Evolutionary conservation across 2,888 invertebrate species (phyloP).

Genomic region (Lasioglossum villosulum): DNA sequence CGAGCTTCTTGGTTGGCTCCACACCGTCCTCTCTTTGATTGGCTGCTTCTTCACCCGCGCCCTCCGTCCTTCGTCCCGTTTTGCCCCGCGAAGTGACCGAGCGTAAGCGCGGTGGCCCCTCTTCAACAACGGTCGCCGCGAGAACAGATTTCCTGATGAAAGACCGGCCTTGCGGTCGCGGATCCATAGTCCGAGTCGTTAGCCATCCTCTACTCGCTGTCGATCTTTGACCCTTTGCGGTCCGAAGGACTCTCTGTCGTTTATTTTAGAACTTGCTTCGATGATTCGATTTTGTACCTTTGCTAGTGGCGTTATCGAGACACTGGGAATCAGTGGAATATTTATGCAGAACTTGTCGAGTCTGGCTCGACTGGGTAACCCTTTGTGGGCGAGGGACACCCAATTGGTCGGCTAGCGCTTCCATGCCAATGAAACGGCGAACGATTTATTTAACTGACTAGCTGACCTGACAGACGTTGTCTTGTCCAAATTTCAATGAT

Average conservation of each 20-base stretch:
- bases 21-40: constrained; percentile 64
- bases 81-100: constrained; percentile 47
- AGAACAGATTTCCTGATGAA: not conserved
- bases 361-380: not conserved
- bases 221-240: constrained; percentile 3
- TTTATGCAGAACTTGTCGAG: not conserved
- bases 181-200: not conserved
- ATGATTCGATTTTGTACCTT: not conserved
- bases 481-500: too few species aligned
- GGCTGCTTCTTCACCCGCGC: constrained; percentile 66
- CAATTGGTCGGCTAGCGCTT: not conserved
- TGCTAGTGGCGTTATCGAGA: rapidly evolving
- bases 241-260: not conserved
- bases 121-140: constrained; percentile 26
- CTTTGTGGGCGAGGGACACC: not conserved
- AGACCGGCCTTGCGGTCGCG: not conserved
- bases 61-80: constrained; percentile 62
- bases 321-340: not conserved
- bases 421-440: not conserved
- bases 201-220: not conserved
- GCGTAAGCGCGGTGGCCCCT: constrained; percentile 45
- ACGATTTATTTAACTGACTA: not conserved
- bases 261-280: not conserved
- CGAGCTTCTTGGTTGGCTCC: constrained; percentile 77
- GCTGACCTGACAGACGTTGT: too few species aligned